A percentile compares a stretch with the other conserved stretches of the same genome.
phyloP scores from a whole-genome alignment of 2,113 vertebrate species.

The Brachypteracias leptosomus region DNA sequence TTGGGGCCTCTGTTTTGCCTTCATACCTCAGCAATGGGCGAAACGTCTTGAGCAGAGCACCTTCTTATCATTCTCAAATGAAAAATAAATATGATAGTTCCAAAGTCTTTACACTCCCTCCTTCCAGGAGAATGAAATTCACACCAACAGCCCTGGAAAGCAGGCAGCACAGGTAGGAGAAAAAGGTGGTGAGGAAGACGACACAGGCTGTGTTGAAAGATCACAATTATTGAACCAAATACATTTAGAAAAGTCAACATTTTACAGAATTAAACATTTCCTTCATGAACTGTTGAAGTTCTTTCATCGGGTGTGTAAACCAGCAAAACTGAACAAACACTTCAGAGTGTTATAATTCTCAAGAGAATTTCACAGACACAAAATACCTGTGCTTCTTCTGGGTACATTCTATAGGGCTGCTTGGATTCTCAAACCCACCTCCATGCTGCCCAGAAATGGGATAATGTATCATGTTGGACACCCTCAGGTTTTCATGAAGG shows the following conservation, averaged over 20 bases:
- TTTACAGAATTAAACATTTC: background rate
- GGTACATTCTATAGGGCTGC: accelerated
- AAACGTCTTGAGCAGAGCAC: background rate
- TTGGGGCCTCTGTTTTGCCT: background rate
- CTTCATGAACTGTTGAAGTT: background rate
- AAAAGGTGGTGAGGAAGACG: background rate
- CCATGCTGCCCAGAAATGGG: background rate
- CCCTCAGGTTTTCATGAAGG: background rate
- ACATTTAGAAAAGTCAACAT: background rate
- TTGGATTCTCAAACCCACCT: background rate
- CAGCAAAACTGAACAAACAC: background rate
- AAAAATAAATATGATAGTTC: background rate
- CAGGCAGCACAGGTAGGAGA: background rate
- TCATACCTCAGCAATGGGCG: background rate
- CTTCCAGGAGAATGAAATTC: background rate
- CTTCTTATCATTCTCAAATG: background rate
- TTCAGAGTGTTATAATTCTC: background rate
- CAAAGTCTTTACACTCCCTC: background rate
- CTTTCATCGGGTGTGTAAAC: background rate
- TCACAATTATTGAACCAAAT: background rate
- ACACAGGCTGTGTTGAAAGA: background rate
- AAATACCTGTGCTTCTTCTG: background rate
- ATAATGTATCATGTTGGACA: background rate
- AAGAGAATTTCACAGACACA: background rate
- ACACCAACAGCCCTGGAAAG: background rate